Percentiles rank a stretch among this genome's conserved stretches.
These are phyloP conservation scores for Conger conger DNA, from an alignment of 2,113 vertebrate genomes.

Conservation along the genomic window DNA sequence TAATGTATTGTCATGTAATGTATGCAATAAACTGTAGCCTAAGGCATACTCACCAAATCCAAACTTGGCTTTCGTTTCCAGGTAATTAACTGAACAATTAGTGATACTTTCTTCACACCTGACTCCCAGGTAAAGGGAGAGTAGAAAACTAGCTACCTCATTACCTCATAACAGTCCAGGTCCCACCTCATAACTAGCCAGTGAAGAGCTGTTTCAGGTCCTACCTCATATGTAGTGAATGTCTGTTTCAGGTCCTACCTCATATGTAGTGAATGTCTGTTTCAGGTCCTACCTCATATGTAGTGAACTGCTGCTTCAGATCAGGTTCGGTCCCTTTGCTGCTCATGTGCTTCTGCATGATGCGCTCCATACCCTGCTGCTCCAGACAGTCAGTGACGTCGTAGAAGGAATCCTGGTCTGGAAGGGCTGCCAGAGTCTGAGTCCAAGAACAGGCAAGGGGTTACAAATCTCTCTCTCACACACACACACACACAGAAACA, in stretches of 20 bases:
- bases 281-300: constrained; percentile 78
- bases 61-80: no score
- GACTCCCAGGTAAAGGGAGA: no score
- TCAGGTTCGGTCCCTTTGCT: constrained; percentile 73
- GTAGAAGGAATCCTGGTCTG: constrained; percentile 96
- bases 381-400: constrained; percentile 90
- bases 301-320: constrained; percentile 78
- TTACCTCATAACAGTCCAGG: constrained; percentile 62
- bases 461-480: constrained; percentile 7
- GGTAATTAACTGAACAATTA: no score
- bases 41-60: no score
- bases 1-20: no score
- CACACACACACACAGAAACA: neutral
- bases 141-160: no score
- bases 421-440: constrained; percentile 84
- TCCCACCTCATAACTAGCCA: neutral
- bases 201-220: neutral
- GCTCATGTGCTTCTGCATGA: constrained; percentile 78
- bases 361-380: constrained; percentile 84
- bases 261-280: neutral
- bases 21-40: neutral
- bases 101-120: no score
- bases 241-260: constrained; percentile 76
- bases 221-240: constrained; percentile 84
- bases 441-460: constrained; percentile 23